Evolutionary conservation across 1,140 invertebrate species (phyloP), one percentile per base, ranked within the genome.

Genomic region (Drosophila ohnishii): DNA sequence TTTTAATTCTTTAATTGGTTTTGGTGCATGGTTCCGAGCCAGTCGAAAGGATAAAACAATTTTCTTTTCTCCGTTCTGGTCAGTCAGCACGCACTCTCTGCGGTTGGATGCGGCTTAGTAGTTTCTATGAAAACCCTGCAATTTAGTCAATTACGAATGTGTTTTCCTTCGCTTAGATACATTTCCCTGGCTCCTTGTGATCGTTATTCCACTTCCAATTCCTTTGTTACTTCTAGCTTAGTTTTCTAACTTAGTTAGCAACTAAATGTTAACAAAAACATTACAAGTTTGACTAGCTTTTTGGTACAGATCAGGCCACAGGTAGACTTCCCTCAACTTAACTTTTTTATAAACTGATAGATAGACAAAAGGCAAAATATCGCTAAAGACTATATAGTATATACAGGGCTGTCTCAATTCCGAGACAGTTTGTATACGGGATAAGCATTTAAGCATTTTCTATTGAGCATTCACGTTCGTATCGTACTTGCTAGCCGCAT

Each of bases 1-100:
- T 78, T 88, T 80, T 84, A 88, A 88, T 88, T 88, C 88, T 85
- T 88, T 88, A 88, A 88, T 88, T 88, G 80, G 84, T 78, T 84
- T 45, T 60, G 74, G 48, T 72, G 80, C 73, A 57, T 77, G 65
- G 53, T 59, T 64, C 53, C 61, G 8, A 14, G 34, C 14, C 16
- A 19, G 30, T 14, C 32, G 67, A 71, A 71, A 48, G 53, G 47
- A 35, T 45, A 22, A 14, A 40, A 37, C 35, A 40, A 19, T 32
- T 55, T 19, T 44, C 25, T 42, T 40, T 51, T 32, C 11, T 13
- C 25, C 32, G 13, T 39, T 39, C 51, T 11, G 30, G 28, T 57
- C 42, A 69, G 5, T 30, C 39, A 16, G 47, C 16, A 32, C 14
- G 6, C 30, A 45, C 6, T 47, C 53, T 55, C 42, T 10, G 25